Conservation (phyloP, 2,113 vertebrate species). For the Pomatostomus ruficeps region DNA sequence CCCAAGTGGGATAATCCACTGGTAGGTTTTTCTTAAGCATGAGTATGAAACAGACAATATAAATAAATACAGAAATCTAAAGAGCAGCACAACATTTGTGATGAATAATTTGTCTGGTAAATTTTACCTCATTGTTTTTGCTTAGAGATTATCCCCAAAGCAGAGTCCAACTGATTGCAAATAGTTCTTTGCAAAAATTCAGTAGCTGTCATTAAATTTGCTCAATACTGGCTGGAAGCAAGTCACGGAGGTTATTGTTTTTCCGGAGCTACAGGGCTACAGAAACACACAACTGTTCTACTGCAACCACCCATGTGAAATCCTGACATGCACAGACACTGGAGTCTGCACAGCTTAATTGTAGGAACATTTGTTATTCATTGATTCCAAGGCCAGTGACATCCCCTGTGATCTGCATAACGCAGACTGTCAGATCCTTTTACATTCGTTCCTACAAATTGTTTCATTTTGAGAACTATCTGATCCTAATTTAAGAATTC, state of each 20-base stretch:
- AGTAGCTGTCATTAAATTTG: neutral
- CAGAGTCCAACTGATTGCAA: neutral
- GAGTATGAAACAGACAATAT: neutral
- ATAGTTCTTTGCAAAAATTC: neutral
- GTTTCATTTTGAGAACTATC: neutral
- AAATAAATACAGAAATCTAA: neutral
- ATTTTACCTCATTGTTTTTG: neutral
- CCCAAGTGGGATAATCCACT: neutral
- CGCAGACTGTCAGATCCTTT: neutral
- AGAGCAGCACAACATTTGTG: neutral
- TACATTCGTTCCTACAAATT: neutral
- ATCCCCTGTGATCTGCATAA: neutral
- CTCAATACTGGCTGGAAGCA: neutral
- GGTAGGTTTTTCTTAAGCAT: neutral
- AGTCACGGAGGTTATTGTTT: neutral
- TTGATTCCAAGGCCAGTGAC: neutral
- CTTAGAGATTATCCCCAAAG: neutral
- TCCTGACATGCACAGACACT: neutral
- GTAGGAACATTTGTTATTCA: neutral
- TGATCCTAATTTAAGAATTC: neutral
- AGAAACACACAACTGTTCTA: neutral
- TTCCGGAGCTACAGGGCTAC: neutral
- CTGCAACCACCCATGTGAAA: neutral
- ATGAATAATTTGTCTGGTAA: neutral
- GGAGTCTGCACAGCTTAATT: neutral